These are phyloP conservation scores for Perognathus longimembris DNA, from an alignment of 2,113 vertebrate genomes.

Conservation along the genomic window DNA sequence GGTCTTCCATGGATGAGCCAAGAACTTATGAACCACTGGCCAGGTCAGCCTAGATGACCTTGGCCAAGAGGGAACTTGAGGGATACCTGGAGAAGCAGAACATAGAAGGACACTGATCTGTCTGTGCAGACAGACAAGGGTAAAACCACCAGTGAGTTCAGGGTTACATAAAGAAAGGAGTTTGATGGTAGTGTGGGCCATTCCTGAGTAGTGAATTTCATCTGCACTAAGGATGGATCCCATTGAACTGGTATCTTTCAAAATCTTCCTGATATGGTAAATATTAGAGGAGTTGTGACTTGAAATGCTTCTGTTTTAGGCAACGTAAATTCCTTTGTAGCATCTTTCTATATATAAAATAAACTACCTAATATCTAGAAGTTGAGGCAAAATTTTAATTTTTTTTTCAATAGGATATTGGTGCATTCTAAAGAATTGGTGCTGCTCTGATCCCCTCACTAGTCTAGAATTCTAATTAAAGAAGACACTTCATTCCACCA, in stretches of 20 bases:
- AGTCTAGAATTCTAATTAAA: neutral
- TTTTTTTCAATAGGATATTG: neutral
- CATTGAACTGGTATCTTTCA: constrained; percentile 26
- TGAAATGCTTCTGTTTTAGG: neutral
- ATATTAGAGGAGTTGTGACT: neutral
- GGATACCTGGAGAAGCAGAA: neutral
- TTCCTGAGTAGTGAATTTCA: neutral
- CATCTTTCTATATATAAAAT: neutral
- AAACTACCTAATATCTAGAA: neutral
- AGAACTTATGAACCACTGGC: neutral
- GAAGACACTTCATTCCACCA: neutral
- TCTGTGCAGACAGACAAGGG: neutral
- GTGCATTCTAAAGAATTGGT: neutral
- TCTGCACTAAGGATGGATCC: neutral
- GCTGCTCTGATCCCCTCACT: neutral
- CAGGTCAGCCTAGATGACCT: neutral
- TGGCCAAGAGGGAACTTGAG: neutral
- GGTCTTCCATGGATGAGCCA: neutral
- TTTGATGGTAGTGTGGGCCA: neutral
- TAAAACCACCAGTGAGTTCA: neutral
- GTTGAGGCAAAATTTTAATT: neutral
- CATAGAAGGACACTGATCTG: neutral
- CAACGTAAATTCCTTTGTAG: neutral
- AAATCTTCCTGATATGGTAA: neutral
- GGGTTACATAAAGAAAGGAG: neutral